Evolutionary conservation across 2,797 vertebrate genomes (phyloP).

Genomic region (Lithobates pipiens): DNA sequence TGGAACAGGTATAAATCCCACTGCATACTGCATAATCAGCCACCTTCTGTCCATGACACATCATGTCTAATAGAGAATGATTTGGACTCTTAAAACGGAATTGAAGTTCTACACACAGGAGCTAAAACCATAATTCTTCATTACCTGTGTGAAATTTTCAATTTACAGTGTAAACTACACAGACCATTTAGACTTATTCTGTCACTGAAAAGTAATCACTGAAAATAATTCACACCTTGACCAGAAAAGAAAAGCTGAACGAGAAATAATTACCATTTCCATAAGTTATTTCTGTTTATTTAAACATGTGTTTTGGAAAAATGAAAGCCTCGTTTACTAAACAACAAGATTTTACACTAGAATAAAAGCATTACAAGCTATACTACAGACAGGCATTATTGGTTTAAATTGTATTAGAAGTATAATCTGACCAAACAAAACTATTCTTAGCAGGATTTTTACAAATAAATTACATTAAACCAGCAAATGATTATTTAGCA

Average conservation of each 20-base stretch:
- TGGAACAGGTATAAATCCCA: not conserved
- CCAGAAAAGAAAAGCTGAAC: constrained; percentile 45
- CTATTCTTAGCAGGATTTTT: not conserved
- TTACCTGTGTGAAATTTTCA: constrained; percentile 58
- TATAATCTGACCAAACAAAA: constrained; percentile 13
- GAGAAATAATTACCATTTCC: constrained; percentile 45
- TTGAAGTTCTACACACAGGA: constrained; percentile 55
- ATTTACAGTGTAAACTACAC: constrained; percentile 52
- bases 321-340: constrained; percentile 39
- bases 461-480: not conserved
- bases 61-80: constrained; percentile 49
- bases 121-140: constrained; percentile 57
- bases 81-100: constrained; percentile 57
- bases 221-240: constrained; percentile 52
- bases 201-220: constrained; percentile 45
- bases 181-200: constrained; percentile 44
- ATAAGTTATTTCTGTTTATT: constrained; percentile 42
- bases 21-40: constrained; percentile 48
- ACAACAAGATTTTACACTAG: constrained; percentile 29
- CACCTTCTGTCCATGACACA: constrained; percentile 47
- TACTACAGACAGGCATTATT: constrained; percentile 66
- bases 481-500: not conserved
- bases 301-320: constrained; percentile 40
- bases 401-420: not conserved
- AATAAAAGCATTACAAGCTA: not conserved